Base-by-base conservation (phyloP, 1,140 invertebrate genomes). In the Pectinophora gossypiella region DNA sequence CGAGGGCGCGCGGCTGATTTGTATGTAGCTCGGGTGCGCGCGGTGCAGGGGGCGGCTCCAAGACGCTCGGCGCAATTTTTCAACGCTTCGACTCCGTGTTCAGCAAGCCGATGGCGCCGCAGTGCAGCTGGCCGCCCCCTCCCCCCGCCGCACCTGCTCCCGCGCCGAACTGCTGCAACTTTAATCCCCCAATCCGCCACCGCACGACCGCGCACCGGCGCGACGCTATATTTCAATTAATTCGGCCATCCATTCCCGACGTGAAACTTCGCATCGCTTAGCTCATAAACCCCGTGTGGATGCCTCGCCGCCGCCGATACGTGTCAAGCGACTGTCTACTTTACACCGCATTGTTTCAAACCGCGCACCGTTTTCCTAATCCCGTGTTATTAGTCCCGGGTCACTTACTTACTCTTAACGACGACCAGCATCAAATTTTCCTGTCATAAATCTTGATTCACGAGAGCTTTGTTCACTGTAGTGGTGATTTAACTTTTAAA, bases 151-250 rank as follows among this genome's bases (percentile, higher is more conserved):
- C 73, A 74, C 68, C 72, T 76, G 73, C 68, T 73, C 70, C 67
- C 64, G 61, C 54, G 59, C 67, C 64, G 61, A 53, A 59, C 64
- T 71, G 61, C 73, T 78, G 72, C 71, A 81, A 84, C 71, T 82
- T 77, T 81, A 77, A 83, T 85, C 79, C 72, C 59, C 75, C 76
- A 65, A 76, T 76, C 61, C 65, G 64, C 68, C 70, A 58, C 65
- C 67, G 72, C 72, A 76, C 71, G 68, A 75, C 64, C 68, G 73
- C 76, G 64, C 71, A 69, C 67, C 66, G 63, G 59, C 72, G 68
- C 71, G 75, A 77, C 76, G 65, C 73, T 75, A 79, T 83, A 83
- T 85, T 85, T 82, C 78, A 82, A 80, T 83, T 85, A 83, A 82
- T 79, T 80, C 75, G 67, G 60, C 70, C 71, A 77, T 84, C 75